Evolutionary conservation across 2,888 invertebrate species (phyloP).

Genomic region (Lithodes maja): DNA sequence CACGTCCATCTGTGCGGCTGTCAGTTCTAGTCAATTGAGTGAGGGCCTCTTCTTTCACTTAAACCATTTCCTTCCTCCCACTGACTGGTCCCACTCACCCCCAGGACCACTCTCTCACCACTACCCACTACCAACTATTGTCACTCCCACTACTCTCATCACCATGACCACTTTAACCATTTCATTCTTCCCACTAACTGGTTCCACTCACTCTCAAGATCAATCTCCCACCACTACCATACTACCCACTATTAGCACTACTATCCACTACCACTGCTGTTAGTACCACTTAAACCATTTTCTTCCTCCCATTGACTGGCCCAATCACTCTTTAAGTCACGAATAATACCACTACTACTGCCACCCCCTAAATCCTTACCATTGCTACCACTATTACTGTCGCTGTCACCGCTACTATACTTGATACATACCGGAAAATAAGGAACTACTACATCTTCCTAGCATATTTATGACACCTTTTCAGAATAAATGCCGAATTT

Average conservation of each 20-base stretch:
- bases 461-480: no score
- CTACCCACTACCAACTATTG: background rate
- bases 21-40: background rate
- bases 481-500: no score
- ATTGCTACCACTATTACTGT: background rate
- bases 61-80: constrained; percentile 8
- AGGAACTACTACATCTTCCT: background rate
- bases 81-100: background rate
- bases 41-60: constrained; percentile 17
- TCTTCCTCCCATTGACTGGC: no score
- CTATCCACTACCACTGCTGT: no score
- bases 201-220: background rate
- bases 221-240: background rate
- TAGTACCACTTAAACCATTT: no score
- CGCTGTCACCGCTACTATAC: background rate
- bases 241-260: no score
- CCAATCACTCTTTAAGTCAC: background rate
- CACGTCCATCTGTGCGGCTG: background rate
- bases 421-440: background rate
- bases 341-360: background rate
- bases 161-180: background rate
- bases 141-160: background rate
- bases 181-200: background rate
- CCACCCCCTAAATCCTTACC: background rate
- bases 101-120: background rate